These are phyloP conservation scores for Eudasyphora cyanicolor DNA, from an alignment of 2,888 invertebrate genomes.

Conservation along the genomic window DNA sequence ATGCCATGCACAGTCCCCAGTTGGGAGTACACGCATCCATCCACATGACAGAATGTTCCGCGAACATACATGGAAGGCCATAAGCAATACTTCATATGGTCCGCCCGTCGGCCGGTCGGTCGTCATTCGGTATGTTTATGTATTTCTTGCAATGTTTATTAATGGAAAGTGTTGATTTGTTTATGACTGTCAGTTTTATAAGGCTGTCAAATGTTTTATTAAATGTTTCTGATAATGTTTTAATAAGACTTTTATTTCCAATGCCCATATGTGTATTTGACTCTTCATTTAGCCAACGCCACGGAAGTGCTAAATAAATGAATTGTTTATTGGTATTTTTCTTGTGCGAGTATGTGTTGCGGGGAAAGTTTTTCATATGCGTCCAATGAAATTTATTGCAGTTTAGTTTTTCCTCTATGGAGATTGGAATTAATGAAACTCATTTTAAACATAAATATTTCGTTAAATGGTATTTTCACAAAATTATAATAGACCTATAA, in stretches of 20 bases:
- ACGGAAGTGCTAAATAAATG: conserved; percentile 32
- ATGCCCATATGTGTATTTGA: conserved; percentile 27
- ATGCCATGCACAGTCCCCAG: not conserved
- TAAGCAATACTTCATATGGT: too few relatives aligned
- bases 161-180: conserved; percentile 62
- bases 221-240: conserved; percentile 60
- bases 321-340: conserved; percentile 44
- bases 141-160: conserved; percentile 58
- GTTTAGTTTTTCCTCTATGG: too few relatives aligned
- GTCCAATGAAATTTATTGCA: too few relatives aligned
- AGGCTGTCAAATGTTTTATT: conserved; percentile 65
- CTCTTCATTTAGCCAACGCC: not conserved
- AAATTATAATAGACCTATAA: too few relatives aligned
- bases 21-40: not conserved
- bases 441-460: not conserved
- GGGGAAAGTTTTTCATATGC: not conserved
- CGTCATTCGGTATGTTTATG: not conserved
- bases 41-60: not conserved
- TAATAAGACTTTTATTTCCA: conserved; percentile 63
- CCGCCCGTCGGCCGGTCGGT: not conserved
- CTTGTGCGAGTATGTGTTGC: too few relatives aligned
- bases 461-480: not conserved
- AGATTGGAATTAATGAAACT: not conserved
- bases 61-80: not conserved
- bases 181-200: conserved; percentile 65